Evolutionary conservation across 2,113 vertebrate genomes (phyloP).

Genomic region (Sinocyclocheilus anophthalmus): DNA sequence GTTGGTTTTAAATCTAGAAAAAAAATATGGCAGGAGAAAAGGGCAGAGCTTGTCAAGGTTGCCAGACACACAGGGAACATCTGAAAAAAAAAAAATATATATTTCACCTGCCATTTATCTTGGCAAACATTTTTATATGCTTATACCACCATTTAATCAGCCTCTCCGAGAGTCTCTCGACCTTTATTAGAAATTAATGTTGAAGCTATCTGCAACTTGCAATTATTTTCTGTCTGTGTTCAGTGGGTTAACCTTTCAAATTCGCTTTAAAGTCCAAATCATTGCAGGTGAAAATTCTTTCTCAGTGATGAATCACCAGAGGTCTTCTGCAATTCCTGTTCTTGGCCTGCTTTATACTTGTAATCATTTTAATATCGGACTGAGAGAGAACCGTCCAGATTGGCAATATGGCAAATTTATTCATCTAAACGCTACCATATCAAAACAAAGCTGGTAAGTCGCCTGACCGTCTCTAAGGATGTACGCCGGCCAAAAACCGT

Average conservation of each 20-base stretch:
- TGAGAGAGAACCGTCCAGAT: conserved; percentile 41
- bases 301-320: background rate
- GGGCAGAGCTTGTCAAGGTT: conserved; percentile 23
- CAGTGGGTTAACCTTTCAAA: conserved; percentile 29
- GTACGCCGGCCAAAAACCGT: conserved; percentile 55
- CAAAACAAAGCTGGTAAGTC: conserved; percentile 61
- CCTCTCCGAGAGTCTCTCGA: conserved; percentile 28
- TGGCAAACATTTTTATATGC: conserved; percentile 26
- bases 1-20: conserved; percentile 15
- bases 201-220: conserved; percentile 15
- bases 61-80: background rate
- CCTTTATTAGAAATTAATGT: conserved; percentile 41
- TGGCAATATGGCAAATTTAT: conserved; percentile 55
- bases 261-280: conserved; percentile 7
- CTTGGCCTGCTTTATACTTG: conserved; percentile 14
- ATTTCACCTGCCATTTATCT: background rate
- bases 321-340: background rate
- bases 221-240: conserved; percentile 28
- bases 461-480: conserved; percentile 57
- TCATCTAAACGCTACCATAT: conserved; percentile 58
- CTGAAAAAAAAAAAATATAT: background rate
- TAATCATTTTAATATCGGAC: conserved; percentile 44
- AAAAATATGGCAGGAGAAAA: conserved; percentile 21
- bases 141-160: conserved; percentile 20
- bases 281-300: conserved; percentile 10